Evolutionary conservation across 2,888 invertebrate species (phyloP), one percentile per base, ranked within the genome.

Genomic region (Apamea anceps): DNA sequence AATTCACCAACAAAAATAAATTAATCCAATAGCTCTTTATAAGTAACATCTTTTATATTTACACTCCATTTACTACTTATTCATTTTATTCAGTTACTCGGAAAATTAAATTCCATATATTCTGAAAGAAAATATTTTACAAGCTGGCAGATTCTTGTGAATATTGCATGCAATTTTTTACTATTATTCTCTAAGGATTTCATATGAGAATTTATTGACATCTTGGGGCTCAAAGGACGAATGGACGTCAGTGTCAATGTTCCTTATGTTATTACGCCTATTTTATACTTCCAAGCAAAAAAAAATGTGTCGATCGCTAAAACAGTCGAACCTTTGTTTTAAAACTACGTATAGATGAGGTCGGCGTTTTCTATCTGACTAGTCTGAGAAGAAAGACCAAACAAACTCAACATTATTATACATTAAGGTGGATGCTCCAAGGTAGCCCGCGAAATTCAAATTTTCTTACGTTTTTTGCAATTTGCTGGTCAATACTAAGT

Each of bases 121-220:
- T 78, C 54, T 28, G 12, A 1, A n/a, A 32, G 15, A 60, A 48
- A 63, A 51, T 60, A 18, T 48, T 65, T n/a, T 4, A 21, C 32
- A 21, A 77, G 21, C 12, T 70, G 37, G 67, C 25, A 37, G 12
- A 6, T 15, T 15, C 28, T 32, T 42, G 37, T 18, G 32, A 57
- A 77, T 42, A 63, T 67, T 78, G n/a, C 12, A 62, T 67, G 54
- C n/a, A 72, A 1, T 37, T 13, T 18, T 62, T 63, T 18, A n/a
- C 15, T 8, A 28, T 28, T 0, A 6, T 21, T 54, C 45, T 51
- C 21, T 37, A 5, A 28, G 5, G 65, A 21, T 45, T 18, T 62
- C 21, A 1, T 25, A 18, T 81, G 18, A 82, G 28, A 82, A 75
- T 75, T 68, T 68, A 76, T 81, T 63, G 37, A 25, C 57, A 76